Conservation (phyloP, 2,113 vertebrate genomes). For the Lophius piscatorius region DNA sequence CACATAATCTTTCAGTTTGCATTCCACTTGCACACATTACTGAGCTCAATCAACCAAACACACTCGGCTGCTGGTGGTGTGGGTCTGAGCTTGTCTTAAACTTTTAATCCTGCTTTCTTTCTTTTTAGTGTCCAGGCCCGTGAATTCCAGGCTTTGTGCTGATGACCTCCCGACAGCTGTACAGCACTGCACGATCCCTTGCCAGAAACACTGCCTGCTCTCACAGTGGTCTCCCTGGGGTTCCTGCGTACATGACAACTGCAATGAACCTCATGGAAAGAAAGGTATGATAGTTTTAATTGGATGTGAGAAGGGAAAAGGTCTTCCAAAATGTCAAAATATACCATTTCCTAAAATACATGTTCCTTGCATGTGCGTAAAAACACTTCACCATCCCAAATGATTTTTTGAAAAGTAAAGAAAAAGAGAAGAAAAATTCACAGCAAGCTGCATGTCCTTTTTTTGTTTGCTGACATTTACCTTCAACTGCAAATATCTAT, state of each 20-base stretch:
- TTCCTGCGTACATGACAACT: conserved; percentile 86
- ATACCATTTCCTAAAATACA: too few species aligned
- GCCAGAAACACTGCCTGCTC: conserved; percentile 83
- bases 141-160: conserved; percentile 82
- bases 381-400: too few species aligned
- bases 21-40: background rate
- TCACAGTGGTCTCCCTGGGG: conserved; percentile 90
- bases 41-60: background rate
- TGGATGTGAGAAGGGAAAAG: background rate
- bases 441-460: too few species aligned
- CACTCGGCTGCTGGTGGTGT: background rate
- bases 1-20: background rate
- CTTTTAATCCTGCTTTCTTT: conserved; percentile 7
- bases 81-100: conserved; percentile 21
- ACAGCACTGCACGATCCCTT: conserved; percentile 86
- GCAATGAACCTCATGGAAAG: conserved; percentile 84
- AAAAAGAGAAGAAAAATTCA: too few species aligned
- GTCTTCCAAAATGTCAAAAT: background rate
- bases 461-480: too few species aligned
- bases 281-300: conserved; percentile 79
- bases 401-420: too few species aligned
- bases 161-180: conserved; percentile 79
- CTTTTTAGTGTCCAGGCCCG: conserved; percentile 86
- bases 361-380: too few species aligned
- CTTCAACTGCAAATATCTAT: too few species aligned